Evolutionary conservation across 2,113 vertebrate genomes (phyloP).

Genomic region (Hippocampus zosterae): DNA sequence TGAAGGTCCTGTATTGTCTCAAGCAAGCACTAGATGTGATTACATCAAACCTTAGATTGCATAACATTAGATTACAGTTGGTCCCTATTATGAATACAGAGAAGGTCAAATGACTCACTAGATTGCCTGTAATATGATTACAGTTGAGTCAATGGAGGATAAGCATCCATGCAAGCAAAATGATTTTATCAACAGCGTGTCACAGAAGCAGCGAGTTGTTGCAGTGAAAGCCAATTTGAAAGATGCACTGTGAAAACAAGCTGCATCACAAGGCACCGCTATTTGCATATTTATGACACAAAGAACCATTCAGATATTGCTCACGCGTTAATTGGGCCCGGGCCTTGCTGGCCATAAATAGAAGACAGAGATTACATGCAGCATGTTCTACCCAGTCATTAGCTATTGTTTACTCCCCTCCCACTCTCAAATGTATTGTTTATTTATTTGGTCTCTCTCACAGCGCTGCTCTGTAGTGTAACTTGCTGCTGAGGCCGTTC

Average conservation of each 20-base stretch:
- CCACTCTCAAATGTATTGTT: slow-evolving; percentile 21
- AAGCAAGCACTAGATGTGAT: slow-evolving; percentile 44
- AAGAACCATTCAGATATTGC: slow-evolving; percentile 29
- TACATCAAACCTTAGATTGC: slow-evolving; percentile 60
- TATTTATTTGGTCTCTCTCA: slow-evolving; percentile 34
- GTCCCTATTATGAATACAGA: slow-evolving; percentile 51
- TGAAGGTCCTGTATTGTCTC: slow-evolving; percentile 37
- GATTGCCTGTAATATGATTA: slow-evolving; percentile 61
- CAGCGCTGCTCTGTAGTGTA: slow-evolving; percentile 8
- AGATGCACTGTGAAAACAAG: slow-evolving; percentile 38
- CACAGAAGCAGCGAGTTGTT: slow-evolving; percentile 33
- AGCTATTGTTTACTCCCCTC: slow-evolving; percentile 39
- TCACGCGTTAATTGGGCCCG: slow-evolving; percentile 42
- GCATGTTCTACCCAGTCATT: slow-evolving; percentile 39
- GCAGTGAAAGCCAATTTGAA: slow-evolving; percentile 43
- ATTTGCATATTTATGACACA: slow-evolving; percentile 57
- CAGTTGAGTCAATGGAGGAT: slow-evolving; percentile 57
- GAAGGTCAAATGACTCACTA: slow-evolving; percentile 67
- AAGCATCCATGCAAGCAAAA: slow-evolving; percentile 52
- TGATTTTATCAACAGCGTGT: slow-evolving; percentile 49
- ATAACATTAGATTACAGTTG: slow-evolving; percentile 56
- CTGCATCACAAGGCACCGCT: slow-evolving; percentile 29
- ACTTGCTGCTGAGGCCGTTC: slow-evolving; percentile 23
- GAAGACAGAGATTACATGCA: slow-evolving; percentile 44
- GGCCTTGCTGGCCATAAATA: slow-evolving; percentile 47